Conservation (phyloP, 2,888 invertebrate genomes). For the Lasiommata megera region DNA sequence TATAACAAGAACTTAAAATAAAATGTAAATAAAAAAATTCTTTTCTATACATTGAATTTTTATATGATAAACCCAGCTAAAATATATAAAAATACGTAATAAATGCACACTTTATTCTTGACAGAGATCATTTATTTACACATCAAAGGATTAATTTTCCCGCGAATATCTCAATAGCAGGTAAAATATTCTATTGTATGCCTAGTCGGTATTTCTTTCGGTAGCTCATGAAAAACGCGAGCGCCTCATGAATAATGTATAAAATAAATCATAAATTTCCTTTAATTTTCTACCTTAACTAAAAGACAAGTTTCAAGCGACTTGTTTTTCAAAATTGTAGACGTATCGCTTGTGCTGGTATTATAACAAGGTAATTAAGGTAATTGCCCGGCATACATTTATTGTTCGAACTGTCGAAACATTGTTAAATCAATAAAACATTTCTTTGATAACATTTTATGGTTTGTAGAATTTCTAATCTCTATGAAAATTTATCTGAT, state of each 20-base stretch:
- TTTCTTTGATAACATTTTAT: too few species aligned
- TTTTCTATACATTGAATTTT: not conserved
- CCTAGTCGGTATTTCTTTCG: not conserved
- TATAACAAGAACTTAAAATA: too few species aligned
- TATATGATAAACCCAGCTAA: not conserved
- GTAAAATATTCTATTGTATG: not conserved
- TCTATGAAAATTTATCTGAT: too few species aligned
- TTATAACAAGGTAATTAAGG: too few species aligned
- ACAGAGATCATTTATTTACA: not conserved
- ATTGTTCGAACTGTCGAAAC: too few species aligned
- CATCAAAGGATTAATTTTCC: not conserved
- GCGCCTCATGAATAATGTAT: constrained; percentile 7
- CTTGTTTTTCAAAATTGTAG: too few species aligned
- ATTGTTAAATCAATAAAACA: too few species aligned
- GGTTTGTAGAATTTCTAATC: too few species aligned
- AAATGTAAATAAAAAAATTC: not conserved
- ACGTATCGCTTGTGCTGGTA: too few species aligned
- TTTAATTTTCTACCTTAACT: not conserved
- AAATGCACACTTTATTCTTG: not conserved
- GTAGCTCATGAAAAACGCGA: not conserved
- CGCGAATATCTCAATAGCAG: not conserved
- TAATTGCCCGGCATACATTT: too few species aligned
- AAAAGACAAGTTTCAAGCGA: not conserved
- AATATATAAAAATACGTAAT: not conserved
- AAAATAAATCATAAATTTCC: not conserved